Base-by-base conservation (phyloP, 2,797 vertebrate species). In the Gymnothorax reevesii region DNA sequence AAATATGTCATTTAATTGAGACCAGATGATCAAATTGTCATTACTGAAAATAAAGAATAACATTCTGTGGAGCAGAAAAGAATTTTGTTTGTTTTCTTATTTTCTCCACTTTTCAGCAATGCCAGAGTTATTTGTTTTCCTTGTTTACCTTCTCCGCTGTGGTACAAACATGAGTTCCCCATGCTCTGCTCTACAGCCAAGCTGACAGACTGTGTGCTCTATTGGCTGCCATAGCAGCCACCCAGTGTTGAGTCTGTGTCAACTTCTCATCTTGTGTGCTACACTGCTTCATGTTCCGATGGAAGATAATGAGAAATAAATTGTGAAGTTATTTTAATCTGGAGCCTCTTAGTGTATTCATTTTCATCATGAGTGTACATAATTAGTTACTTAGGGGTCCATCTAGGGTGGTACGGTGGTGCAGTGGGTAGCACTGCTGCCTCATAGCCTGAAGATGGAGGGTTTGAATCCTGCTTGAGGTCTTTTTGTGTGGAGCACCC, bases 261-360 rank as follows among this genome's bases (percentile, higher is more conserved):
- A 85, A 84, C 92, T 92, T 17, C 91, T 92, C 83, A 89, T 93
- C 92, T 91, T 93, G 92, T 95, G 93, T 93, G 92, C 95, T 94
- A 59, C 94, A 95, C 92, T 93, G 93, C 94, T 94, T 95, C 91
- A 93, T 96, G 93, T 95, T 95, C 95, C 94, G 92, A 93, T 92
- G 91, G 92, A 95, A 88, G 82, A 75, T 82, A 80, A 92, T 88
- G 92, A 94, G 92, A 86, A 96, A 95, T 95, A 95, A 96, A 95
- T 80, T 90, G 94, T 88, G 90, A 91, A 94, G 92, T 89, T 93
- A 93, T 95, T 96, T 96, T 95, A 95, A 49, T 79, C 3, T 42
- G 49, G 57, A 13, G n/a, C 90, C 83, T 89, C 85, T 9, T 80
- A 83, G 54, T 86, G 73, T 20, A 8, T 62, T 86, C 20, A 49